These are phyloP conservation scores for Micrasema minimum DNA, from an alignment of 1,140 invertebrate species.

Conservation along the genomic window DNA sequence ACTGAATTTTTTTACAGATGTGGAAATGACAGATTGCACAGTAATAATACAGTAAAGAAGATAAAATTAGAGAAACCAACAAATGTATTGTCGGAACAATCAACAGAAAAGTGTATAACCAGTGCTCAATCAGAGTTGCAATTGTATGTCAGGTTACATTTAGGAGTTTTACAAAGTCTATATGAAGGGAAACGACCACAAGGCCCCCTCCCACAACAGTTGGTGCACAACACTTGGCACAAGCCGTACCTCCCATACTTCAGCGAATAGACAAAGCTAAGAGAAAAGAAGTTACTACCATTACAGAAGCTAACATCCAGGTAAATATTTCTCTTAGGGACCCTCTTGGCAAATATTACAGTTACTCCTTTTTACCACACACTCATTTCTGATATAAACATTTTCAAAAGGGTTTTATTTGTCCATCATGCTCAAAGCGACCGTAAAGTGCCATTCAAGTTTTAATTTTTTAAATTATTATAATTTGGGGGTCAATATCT, in stretches of 20 bases:
- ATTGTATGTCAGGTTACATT: constrained; percentile 72
- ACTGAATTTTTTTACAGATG: constrained; percentile 46
- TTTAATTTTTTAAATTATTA: too few species aligned
- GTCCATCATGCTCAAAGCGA: too few species aligned
- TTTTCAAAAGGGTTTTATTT: too few species aligned
- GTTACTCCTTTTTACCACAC: too few species aligned
- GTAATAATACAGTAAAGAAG: constrained; percentile 58
- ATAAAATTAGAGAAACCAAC: constrained; percentile 61
- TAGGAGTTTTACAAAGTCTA: constrained; percentile 73
- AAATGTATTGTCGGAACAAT: constrained; percentile 25
- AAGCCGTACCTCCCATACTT: constrained; percentile 62
- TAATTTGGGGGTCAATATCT: too few species aligned
- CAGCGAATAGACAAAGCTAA: constrained; percentile 56
- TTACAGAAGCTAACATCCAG: constrained; percentile 44
- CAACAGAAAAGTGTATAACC: constrained; percentile 45
- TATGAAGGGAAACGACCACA: constrained; percentile 65
- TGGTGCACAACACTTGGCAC: constrained; percentile 69
- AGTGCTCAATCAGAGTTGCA: constrained; percentile 58
- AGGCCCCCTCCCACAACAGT: constrained; percentile 68
- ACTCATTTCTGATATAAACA: too few species aligned
- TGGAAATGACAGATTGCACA: constrained; percentile 37
- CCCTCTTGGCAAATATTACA: too few species aligned
- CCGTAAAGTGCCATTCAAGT: too few species aligned
- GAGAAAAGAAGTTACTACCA: constrained; percentile 11
- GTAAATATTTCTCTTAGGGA: constrained; percentile 23